Percentiles rank a stretch among this genome's conserved stretches.
Conservation (phyloP, 2,888 invertebrate species). For the Phortica okadai region DNA sequence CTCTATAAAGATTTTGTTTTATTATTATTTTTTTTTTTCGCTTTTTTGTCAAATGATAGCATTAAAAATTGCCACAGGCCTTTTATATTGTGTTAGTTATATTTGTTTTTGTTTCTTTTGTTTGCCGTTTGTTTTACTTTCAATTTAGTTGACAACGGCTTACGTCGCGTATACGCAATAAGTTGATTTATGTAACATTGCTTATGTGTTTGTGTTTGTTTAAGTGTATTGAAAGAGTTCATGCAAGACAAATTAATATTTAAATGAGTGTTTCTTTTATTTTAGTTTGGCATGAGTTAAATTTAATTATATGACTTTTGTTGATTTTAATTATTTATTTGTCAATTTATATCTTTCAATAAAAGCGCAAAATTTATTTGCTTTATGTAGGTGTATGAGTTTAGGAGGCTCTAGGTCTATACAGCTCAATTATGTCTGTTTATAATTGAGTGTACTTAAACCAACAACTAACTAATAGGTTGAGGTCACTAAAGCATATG, state of each 20-base stretch:
- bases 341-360: too few relatives aligned
- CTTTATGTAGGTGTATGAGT: too few relatives aligned
- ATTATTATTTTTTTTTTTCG: background rate
- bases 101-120: background rate
- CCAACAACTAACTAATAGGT: too few relatives aligned
- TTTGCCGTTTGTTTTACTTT: background rate
- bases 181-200: background rate
- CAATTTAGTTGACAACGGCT: slow-evolving; percentile 22
- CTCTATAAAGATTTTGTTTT: slow-evolving; percentile 24
- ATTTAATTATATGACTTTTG: too few relatives aligned
- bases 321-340: too few relatives aligned
- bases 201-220: background rate
- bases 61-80: slow-evolving; percentile 19
- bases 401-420: too few relatives aligned
- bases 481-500: too few relatives aligned
- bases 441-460: too few relatives aligned
- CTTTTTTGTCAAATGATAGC: background rate
- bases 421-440: too few relatives aligned
- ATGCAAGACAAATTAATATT: too few relatives aligned
- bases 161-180: slow-evolving; percentile 29
- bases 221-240: background rate
- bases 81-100: background rate
- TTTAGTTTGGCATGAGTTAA: background rate
- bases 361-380: too few relatives aligned
- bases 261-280: background rate